Evolutionary conservation across 2,113 vertebrate genomes (phyloP).

Genomic region (Leptobrachium leishanense): DNA sequence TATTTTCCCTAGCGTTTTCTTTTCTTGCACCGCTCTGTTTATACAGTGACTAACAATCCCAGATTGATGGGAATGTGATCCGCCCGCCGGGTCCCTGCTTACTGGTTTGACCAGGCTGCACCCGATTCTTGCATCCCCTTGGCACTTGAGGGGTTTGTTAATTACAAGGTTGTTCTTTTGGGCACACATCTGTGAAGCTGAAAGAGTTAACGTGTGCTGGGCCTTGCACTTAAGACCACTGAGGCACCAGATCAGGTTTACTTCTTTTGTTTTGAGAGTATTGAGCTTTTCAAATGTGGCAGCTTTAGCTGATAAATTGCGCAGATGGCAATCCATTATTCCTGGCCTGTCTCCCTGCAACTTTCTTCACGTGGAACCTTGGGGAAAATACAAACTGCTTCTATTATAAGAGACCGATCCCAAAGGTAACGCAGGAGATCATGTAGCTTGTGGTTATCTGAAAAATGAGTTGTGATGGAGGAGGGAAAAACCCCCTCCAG

Average conservation of each 20-base stretch:
- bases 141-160: background rate
- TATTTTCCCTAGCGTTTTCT: no score
- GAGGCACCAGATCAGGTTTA: slow-evolving; percentile 15
- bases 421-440: slow-evolving; percentile 59
- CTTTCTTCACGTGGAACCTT: slow-evolving; percentile 44
- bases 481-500: slow-evolving; percentile 25
- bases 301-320: slow-evolving; percentile 26
- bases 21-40: no score
- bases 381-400: slow-evolving; percentile 42
- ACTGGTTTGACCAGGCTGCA: no score
- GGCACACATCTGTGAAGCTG: background rate
- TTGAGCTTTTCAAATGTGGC: slow-evolving; percentile 17
- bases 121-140: background rate
- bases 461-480: slow-evolving; percentile 35
- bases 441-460: slow-evolving; percentile 46
- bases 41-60: no score
- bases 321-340: slow-evolving; percentile 47
- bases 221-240: slow-evolving; percentile 7
- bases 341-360: slow-evolving; percentile 36
- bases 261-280: slow-evolving; percentile 32
- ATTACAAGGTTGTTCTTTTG: no score
- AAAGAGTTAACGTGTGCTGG: background rate
- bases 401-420: slow-evolving; percentile 39
- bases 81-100: no score
- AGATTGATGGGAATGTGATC: no score